Base-by-base conservation (phyloP, 2,113 vertebrate genomes). In the Leucopsar rothschildi region DNA sequence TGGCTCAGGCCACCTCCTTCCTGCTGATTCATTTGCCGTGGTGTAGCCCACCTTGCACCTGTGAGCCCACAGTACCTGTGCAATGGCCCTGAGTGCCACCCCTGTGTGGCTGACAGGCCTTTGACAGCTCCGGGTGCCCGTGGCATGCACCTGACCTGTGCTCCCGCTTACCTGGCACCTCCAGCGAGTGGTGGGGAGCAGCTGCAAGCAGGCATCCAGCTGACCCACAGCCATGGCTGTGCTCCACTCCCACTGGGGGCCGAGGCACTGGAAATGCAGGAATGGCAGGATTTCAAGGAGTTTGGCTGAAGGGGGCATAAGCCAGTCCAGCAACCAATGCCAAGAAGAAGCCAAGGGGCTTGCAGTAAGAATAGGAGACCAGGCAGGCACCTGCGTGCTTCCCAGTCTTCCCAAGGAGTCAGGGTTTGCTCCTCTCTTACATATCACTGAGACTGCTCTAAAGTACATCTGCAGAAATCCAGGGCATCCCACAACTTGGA, bases 251-350 rank as follows among this genome's bases (percentile, higher is more conserved):
- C 47, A 21, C 52, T 21, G 35, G 65, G 45, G 77, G 10, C 60
- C 77, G 66, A 93, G 64, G 64, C 5, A 1, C 42, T 86, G 52
- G 18, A 84, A 95, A 47, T 77, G 73, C 87, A 89, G 19, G 29
- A 84, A 71, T 89, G 77, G 52, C 69, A 87, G 52, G 13, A 55
- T 91, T 94, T 94, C 93, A 92, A 95, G 49, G 56, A 77, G 16
- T 66, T 91, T 89, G 82, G 72, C 92, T 56, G 73, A 45, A 52
- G 14, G 4, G 69, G 84, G 33, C 64, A 84, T 78, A 75, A 91
- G 84, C 64, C 10, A 3, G 39, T 52, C 56, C 83, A 96, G 73
- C 17, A 22, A 91, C 24, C 6, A 2, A 47, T 42, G 90, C 69
- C 81, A 94, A 82, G 18, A 92, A 86, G 52, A 86, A 84, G 73